Percentiles rank a stretch among this genome's conserved stretches.
phyloP scores from a whole-genome alignment of 2,888 invertebrate genomes.

The Cheilosia scutellata region DNA sequence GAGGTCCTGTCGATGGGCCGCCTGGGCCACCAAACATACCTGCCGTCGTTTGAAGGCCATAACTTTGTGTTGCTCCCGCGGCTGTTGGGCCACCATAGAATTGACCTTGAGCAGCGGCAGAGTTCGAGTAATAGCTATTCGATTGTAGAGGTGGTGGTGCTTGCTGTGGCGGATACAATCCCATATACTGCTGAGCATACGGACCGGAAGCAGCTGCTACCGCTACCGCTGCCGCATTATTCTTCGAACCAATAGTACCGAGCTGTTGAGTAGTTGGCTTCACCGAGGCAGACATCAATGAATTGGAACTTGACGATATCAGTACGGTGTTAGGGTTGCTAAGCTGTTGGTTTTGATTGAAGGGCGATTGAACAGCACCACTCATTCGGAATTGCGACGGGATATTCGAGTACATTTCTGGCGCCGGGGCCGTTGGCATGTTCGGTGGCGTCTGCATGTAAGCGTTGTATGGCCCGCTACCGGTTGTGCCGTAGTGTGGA shows the following conservation, averaged over 20 bases:
- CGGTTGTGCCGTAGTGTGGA: slow-evolving; percentile 85
- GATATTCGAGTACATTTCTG: slow-evolving; percentile 89
- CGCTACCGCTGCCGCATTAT: slow-evolving; percentile 80
- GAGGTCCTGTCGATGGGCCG: slow-evolving; percentile 80
- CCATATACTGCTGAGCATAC: slow-evolving; percentile 83
- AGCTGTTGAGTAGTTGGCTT: slow-evolving; percentile 91
- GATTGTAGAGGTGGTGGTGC: slow-evolving; percentile 83
- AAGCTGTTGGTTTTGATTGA: slow-evolving; percentile 91
- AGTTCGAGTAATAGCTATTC: slow-evolving; percentile 84
- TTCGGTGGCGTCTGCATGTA: slow-evolving; percentile 88
- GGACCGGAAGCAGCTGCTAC: slow-evolving; percentile 77
- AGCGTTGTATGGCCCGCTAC: slow-evolving; percentile 87
- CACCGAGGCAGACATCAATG: slow-evolving; percentile 94
- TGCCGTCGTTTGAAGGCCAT: slow-evolving; percentile 82
- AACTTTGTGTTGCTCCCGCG: slow-evolving; percentile 82
- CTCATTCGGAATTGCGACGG: slow-evolving; percentile 87
- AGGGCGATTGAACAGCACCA: slow-evolving; percentile 86
- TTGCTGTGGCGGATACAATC: slow-evolving; percentile 82
- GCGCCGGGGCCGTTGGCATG: slow-evolving; percentile 87
- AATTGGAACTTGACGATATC: slow-evolving; percentile 94
- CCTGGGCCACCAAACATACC: slow-evolving; percentile 82
- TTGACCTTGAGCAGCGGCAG: slow-evolving; percentile 83
- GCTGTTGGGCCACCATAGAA: slow-evolving; percentile 82
- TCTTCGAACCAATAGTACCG: slow-evolving; percentile 90
- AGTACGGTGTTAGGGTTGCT: slow-evolving; percentile 94